phyloP scores from a whole-genome alignment of 2,113 vertebrate genomes.

The Triplophysa dalaica region DNA sequence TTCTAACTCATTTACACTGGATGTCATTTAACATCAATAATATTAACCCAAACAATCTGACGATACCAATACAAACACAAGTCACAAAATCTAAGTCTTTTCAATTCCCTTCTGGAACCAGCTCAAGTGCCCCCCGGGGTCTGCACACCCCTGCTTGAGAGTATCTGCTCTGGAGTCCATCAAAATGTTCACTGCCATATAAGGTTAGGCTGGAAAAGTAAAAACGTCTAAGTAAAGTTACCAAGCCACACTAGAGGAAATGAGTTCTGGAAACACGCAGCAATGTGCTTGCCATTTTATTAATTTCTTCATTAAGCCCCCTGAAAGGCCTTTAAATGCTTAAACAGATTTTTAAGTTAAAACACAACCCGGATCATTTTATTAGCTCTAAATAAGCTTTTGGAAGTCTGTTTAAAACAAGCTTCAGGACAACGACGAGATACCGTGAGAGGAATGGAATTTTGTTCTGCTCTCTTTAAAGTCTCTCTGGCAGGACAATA shows the following conservation, averaged over 20 bases:
- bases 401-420: slow-evolving; percentile 12
- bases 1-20: not conserved
- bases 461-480: slow-evolving; percentile 38
- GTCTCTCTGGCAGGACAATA: slow-evolving; percentile 23
- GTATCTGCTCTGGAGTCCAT: not conserved
- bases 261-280: slow-evolving; percentile 34
- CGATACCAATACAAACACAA: no score
- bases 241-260: slow-evolving; percentile 7
- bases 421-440: not conserved
- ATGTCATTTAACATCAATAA: not conserved
- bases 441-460: slow-evolving; percentile 7
- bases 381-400: slow-evolving; percentile 14
- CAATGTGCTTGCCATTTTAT: slow-evolving; percentile 20
- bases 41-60: no score
- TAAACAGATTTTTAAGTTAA: slow-evolving; percentile 29
- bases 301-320: slow-evolving; percentile 24
- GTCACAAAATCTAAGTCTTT: no score
- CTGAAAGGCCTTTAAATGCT: slow-evolving; percentile 13
- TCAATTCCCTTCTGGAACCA: no score
- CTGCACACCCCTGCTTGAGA: not conserved
- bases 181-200: slow-evolving; percentile 1
- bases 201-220: slow-evolving; percentile 1
- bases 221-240: slow-evolving; percentile 4
- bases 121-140: no score
- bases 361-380: not conserved